phyloP scores from a whole-genome alignment of 1,140 invertebrate species.

The Nomia melanderi region DNA sequence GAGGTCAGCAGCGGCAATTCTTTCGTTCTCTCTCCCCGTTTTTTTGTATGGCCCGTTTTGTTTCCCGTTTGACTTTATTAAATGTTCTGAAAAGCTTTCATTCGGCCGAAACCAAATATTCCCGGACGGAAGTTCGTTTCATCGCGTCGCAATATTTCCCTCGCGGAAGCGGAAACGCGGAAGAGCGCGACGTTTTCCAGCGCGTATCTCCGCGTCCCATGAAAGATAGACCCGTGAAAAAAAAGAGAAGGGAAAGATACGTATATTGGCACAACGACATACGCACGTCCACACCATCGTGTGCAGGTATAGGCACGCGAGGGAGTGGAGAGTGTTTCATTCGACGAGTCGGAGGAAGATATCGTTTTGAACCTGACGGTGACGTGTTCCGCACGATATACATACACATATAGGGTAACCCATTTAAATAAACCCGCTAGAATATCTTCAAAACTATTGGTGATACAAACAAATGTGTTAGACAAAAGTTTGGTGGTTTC shows the following conservation, averaged over 20 bases:
- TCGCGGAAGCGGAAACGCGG: conserved; percentile 16
- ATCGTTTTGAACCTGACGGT: conserved; percentile 13
- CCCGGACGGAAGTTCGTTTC: neutral
- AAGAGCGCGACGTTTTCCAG: neutral
- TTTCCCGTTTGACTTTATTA: conserved; percentile 1
- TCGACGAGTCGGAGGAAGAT: conserved; percentile 9
- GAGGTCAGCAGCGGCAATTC: neutral
- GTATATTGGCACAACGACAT: neutral
- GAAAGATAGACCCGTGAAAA: neutral
- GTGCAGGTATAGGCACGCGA: neutral
- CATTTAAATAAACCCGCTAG: no score
- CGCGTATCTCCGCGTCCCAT: neutral
- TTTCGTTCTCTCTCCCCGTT: no score
- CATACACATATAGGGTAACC: neutral
- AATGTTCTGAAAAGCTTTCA: neutral
- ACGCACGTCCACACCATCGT: no score
- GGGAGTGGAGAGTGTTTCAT: neutral
- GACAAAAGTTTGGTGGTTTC: no score
- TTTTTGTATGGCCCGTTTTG: no score
- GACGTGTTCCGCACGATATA: neutral
- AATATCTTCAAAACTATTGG: no score
- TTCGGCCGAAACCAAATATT: conserved; percentile 3
- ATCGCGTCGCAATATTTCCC: conserved; percentile 9
- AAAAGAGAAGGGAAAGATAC: neutral
- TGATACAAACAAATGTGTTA: no score